These are phyloP conservation scores for Octopus sinensis DNA, from an alignment of 1,140 invertebrate genomes.

Conservation along the genomic window DNA sequence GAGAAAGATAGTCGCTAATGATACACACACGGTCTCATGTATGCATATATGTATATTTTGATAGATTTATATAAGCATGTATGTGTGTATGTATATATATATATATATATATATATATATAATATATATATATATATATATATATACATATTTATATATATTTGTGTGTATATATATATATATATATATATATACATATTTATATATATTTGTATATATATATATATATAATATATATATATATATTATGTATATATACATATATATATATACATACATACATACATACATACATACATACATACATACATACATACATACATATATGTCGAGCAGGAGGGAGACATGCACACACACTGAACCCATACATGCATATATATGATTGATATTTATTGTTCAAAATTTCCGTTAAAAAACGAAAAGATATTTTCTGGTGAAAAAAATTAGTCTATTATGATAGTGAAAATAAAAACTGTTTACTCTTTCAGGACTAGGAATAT, in stretches of 20 bases:
- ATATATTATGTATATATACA: background rate
- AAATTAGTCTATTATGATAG: no score
- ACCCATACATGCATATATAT: no score
- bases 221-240: conserved; percentile 2
- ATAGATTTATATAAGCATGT: background rate
- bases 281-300: background rate
- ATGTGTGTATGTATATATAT: background rate
- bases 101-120: background rate
- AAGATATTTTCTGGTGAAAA: no score
- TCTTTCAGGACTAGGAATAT: no score
- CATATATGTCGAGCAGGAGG: background rate
- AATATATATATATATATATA: background rate
- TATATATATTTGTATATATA: background rate
- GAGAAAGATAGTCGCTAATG: no score
- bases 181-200: background rate
- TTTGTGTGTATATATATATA: background rate
- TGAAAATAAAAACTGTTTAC: no score
- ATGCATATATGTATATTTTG: background rate
- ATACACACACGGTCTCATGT: no score
- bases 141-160: background rate
- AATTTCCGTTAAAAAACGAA: no score
- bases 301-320: background rate
- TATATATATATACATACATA: background rate
- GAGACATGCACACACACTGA: no score
- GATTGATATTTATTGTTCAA: no score